phyloP scores from a whole-genome alignment of 2,888 invertebrate species.

The Emesis castigata region DNA sequence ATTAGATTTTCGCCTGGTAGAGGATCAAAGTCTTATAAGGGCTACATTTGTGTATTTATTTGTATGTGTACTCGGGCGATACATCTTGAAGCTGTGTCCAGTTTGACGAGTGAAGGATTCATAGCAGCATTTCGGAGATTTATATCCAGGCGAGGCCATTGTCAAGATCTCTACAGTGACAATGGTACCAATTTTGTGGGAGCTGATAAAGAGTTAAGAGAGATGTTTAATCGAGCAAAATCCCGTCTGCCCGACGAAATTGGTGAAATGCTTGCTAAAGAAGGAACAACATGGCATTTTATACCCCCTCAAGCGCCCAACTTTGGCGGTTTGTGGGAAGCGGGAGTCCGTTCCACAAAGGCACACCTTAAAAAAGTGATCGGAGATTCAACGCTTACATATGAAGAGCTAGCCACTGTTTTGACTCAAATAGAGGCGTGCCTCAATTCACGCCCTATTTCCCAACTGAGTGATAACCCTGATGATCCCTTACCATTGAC shows the following conservation, averaged over 20 bases:
- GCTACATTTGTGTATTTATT: neutral
- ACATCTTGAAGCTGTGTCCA: slow-evolving; percentile 18
- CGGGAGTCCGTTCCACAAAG: slow-evolving; percentile 47
- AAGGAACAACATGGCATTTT: slow-evolving; percentile 44
- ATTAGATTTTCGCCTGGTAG: too few species aligned
- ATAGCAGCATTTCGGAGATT: slow-evolving; percentile 20
- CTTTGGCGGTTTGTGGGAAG: slow-evolving; percentile 64
- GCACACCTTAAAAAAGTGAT: slow-evolving; percentile 35
- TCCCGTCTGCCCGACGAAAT: neutral
- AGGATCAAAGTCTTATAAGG: neutral
- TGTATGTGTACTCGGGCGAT: neutral
- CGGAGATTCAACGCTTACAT: slow-evolving; percentile 41
- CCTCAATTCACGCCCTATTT: slow-evolving; percentile 49
- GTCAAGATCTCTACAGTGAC: neutral
- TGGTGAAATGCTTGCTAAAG: neutral
- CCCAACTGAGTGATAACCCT: too few species aligned
- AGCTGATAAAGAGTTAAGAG: neutral
- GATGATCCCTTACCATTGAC: too few species aligned
- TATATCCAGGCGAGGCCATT: slow-evolving; percentile 22
- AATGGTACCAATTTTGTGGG: neutral
- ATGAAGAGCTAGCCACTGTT: slow-evolving; percentile 49
- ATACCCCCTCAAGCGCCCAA: slow-evolving; percentile 58
- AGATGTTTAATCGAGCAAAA: neutral
- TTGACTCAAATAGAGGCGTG: slow-evolving; percentile 54
- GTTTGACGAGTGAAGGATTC: slow-evolving; percentile 11